Base-by-base conservation (phyloP, 2,888 invertebrate species). In the Parelbella ahira region DNA sequence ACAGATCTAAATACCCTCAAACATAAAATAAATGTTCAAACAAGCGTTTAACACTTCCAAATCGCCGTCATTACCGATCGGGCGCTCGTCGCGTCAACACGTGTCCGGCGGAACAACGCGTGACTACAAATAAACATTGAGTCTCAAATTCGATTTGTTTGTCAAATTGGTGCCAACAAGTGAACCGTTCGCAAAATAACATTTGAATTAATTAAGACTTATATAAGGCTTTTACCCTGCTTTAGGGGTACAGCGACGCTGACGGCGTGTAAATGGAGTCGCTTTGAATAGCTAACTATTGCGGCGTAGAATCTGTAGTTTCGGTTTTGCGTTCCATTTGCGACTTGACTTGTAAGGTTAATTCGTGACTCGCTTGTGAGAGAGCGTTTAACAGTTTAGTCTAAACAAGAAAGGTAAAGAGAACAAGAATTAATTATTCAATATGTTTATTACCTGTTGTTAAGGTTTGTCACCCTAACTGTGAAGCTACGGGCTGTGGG, bases 61-160 rank as follows among this genome's bases (percentile, higher is more conserved):
- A 33, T 23, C 4, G 4, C 12, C 34, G n/a, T n/a, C n/a, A 36
- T 25, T 34, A 49, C 48, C 54, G 53, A 45, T 48, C 41, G 29
- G 52, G 41, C 56, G 48, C 54, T 52, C 51, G 50, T 7, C 38
- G 19, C 12, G 32, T 43, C 27, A 45, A 37, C 43, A 45, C 36
- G 38, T 27, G 29, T 43, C 20, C 20, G 7, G 21, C 42, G 13
- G 13, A 33, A 23, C 24, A 20, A 29, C 10, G 24, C 24, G 24
- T 15, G 23, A 11, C 23, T 25, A 18, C n/a, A 13, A 28, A 6
- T 12, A 9, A 19, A 21, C 6, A n/a, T n/a, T n/a, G n/a, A n/a
- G n/a, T n/a, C n/a, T n/a, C n/a, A n/a, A n/a, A n/a, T n/a, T n/a
- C n/a, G n/a, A n/a, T n/a, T n/a, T n/a, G n/a, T n/a, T n/a, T n/a